phyloP scores from a whole-genome alignment of 2,888 invertebrate genomes.

The Apamea sordens region DNA sequence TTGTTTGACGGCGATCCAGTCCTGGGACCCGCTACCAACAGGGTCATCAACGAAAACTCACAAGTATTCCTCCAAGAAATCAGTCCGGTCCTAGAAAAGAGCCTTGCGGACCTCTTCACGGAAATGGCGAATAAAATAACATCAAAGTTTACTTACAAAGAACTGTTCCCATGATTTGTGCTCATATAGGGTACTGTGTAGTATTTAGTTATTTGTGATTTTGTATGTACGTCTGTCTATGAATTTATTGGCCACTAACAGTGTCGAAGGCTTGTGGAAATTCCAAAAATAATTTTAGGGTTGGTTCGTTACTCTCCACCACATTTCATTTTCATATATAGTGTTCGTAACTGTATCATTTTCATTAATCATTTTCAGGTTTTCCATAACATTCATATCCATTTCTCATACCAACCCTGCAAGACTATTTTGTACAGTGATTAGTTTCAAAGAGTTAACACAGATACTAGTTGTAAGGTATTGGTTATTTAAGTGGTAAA shows the following conservation, averaged over 20 bases:
- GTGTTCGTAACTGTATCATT: slow-evolving; percentile 28
- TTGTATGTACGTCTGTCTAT: slow-evolving; percentile 39
- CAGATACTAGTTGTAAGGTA: slow-evolving; percentile 64
- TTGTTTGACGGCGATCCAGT: slow-evolving; percentile 92
- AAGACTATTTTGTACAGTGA: slow-evolving; percentile 42
- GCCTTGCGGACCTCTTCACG: slow-evolving; percentile 92
- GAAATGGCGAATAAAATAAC: slow-evolving; percentile 93
- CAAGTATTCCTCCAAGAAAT: slow-evolving; percentile 92
- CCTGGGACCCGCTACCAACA: slow-evolving; percentile 92
- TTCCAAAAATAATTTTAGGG: slow-evolving; percentile 46
- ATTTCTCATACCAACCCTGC: slow-evolving; percentile 39
- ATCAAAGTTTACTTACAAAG: slow-evolving; percentile 92
- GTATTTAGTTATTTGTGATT: slow-evolving; percentile 61
- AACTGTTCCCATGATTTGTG: slow-evolving; percentile 91
- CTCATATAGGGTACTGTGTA: slow-evolving; percentile 31
- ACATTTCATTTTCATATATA: slow-evolving; percentile 25
- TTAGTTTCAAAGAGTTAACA: slow-evolving; percentile 41
- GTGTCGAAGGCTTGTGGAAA: slow-evolving; percentile 48
- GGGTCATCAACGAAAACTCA: slow-evolving; percentile 92
- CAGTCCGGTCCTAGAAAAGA: slow-evolving; percentile 91
- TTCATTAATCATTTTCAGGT: slow-evolving; percentile 17
- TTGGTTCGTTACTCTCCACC: slow-evolving; percentile 24
- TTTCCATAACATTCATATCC: slow-evolving; percentile 11
- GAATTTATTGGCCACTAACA: slow-evolving; percentile 27
- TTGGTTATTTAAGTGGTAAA: slow-evolving; percentile 61